Conservation (phyloP, 2,113 vertebrate genomes). For the Zosterops hypoxanthus region DNA sequence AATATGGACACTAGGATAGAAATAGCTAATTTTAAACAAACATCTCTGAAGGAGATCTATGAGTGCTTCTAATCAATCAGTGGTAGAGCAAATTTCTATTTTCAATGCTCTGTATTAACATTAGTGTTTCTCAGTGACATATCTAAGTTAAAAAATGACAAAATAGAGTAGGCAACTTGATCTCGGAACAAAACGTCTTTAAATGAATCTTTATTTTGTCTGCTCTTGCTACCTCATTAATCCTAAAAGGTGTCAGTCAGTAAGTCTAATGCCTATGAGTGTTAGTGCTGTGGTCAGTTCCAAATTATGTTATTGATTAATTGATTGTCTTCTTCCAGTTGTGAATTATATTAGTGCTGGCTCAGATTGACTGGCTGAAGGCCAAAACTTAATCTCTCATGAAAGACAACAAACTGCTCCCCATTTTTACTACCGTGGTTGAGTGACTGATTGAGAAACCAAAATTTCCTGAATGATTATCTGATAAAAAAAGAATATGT, state of each 20-base stretch:
- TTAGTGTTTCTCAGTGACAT: conserved; percentile 28
- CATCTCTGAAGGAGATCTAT: neutral
- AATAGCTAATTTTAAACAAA: neutral
- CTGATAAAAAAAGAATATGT: conserved; percentile 14
- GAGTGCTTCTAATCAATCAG: neutral
- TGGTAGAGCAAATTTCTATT: conserved; percentile 26
- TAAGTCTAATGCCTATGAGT: conserved; percentile 71
- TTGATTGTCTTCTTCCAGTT: conserved; percentile 77
- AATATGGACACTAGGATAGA: neutral
- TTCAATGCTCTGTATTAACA: conserved; percentile 24
- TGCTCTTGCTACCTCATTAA: conserved; percentile 72
- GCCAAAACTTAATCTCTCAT: conserved; percentile 65
- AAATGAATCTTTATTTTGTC: conserved; percentile 64
- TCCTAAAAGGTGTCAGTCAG: conserved; percentile 73
- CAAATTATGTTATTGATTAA: conserved; percentile 83
- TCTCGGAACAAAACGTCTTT: conserved; percentile 43
- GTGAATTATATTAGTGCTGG: conserved; percentile 73
- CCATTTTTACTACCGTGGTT: conserved; percentile 31
- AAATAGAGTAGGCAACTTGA: conserved; percentile 37
- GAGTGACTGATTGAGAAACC: conserved; percentile 18
- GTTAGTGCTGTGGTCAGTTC: conserved; percentile 74
- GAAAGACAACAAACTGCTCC: conserved; percentile 42
- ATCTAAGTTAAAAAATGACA: conserved; percentile 35
- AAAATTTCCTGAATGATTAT: conserved; percentile 31
- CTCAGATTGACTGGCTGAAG: conserved; percentile 49